These are phyloP conservation scores for Morone saxatilis DNA, from an alignment of 2,113 vertebrate species.

Conservation along the genomic window DNA sequence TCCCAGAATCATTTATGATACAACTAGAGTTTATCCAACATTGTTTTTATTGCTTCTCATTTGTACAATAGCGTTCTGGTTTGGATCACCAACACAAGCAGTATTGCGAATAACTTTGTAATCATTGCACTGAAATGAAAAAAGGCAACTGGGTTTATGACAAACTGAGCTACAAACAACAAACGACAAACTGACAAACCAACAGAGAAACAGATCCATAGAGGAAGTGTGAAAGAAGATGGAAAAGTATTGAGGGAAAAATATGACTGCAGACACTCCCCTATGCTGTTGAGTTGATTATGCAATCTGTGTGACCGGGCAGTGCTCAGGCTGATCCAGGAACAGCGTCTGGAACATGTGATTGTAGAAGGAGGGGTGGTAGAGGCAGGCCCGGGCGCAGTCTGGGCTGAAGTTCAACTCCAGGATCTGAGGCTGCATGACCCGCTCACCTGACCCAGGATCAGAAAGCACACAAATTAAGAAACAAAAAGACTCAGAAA, in stretches of 20 bases:
- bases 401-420: constrained; percentile 98
- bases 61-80: not conserved
- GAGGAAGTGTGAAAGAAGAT: not conserved
- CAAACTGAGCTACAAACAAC: not conserved
- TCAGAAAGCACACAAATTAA: not conserved
- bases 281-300: constrained; percentile 63
- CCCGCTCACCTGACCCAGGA: constrained; percentile 83
- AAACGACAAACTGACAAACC: not conserved
- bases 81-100: not conserved
- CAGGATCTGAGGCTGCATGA: constrained; percentile 94
- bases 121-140: not conserved
- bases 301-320: constrained; percentile 86
- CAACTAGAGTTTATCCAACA: not conserved
- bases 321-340: constrained; percentile 87
- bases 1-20: not conserved
- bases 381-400: constrained; percentile 93
- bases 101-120: not conserved
- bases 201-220: not conserved
- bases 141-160: not conserved
- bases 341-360: constrained; percentile 95
- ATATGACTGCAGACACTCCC: not conserved
- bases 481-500: not conserved
- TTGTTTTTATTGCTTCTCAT: not conserved
- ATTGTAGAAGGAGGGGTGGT: constrained; percentile 95
- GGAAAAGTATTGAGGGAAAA: not conserved